Evolutionary conservation across 64 coral and sea anemone species (phyloP), one percentile per base, ranked within the genome.

Genomic region (Actinia equina): DNA sequence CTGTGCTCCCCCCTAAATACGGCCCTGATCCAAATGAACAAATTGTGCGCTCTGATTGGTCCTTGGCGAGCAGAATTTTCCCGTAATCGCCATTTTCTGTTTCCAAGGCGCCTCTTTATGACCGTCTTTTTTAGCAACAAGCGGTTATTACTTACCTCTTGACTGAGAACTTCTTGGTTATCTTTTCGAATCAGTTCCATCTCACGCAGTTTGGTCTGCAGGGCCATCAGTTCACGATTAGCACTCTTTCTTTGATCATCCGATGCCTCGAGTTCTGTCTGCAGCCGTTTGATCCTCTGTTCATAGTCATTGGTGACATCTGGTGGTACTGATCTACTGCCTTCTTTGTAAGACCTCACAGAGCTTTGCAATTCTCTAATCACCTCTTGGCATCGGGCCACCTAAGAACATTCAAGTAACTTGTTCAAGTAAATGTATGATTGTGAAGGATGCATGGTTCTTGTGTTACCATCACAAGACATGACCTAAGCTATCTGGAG

Each of bases 361-460:
- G 90, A 60, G 17, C 49, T 83, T 62, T 98, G 92, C 11, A 98
- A 77, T 20, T 98, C 95, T 18, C 92, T 89, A 18, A 94, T 93
- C 79, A 94, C 92, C 52, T 98, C 92, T 86, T 98, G 89, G 22
- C 87, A 94, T 65, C 92, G 91, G 7, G 95, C 95, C 88, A 98
- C 86, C 95, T 98, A 23, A 84, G 4, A 81, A 85, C n/a, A 77
- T 88, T 23, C 8, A 16, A 85, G 56, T 22, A 17, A 79, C 22
- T 22, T 9, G n/a, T 10, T 65, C 30, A 37, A 37, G 30, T 37
- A 37, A 37, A 37, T 37, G 30, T 37, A 37, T 37, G 30, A 37
- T 37, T 37, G 30, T 37, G 30, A 37, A 37, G 30, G 30, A 37
- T 37, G 30, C 30, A 37, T 37, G 30, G 30, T 37, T 37, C 30